Conservation (phyloP, 2,113 vertebrate species). For the Protobothrops mucrosquamatus region DNA sequence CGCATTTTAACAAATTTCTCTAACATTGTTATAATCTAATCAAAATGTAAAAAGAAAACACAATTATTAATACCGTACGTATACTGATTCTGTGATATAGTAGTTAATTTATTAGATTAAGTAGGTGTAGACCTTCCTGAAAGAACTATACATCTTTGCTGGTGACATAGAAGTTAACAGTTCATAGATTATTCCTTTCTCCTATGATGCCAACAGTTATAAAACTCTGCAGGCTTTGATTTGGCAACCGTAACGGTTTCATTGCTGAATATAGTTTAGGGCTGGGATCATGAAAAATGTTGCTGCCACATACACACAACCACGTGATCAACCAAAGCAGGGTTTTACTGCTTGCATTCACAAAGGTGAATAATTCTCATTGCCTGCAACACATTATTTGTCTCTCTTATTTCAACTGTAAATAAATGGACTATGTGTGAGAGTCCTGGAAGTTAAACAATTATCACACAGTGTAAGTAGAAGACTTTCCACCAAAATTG, state of each 20-base stretch:
- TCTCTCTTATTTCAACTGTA: not conserved
- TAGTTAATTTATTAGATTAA: slow-evolving; percentile 16
- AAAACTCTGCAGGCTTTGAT: slow-evolving; percentile 48
- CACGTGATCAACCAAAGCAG: not conserved
- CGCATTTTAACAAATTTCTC: not conserved
- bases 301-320: not conserved
- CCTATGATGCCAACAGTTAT: slow-evolving; percentile 42
- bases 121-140: not conserved
- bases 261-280: slow-evolving; percentile 46
- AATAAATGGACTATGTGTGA: not conserved
- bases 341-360: not conserved
- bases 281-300: slow-evolving; percentile 30
- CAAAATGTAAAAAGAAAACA: slow-evolving; percentile 11
- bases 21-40: not conserved
- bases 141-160: slow-evolving; percentile 1
- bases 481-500: not conserved
- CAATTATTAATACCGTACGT: not conserved
- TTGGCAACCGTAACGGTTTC: slow-evolving; percentile 34
- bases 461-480: not conserved
- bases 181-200: slow-evolving; percentile 45
- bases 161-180: slow-evolving; percentile 37
- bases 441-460: not conserved
- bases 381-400: not conserved
- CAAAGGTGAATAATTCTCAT: not conserved
- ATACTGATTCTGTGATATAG: not conserved